phyloP scores from a whole-genome alignment of 2,888 invertebrate genomes.

The Scaptomyza reducta region DNA sequence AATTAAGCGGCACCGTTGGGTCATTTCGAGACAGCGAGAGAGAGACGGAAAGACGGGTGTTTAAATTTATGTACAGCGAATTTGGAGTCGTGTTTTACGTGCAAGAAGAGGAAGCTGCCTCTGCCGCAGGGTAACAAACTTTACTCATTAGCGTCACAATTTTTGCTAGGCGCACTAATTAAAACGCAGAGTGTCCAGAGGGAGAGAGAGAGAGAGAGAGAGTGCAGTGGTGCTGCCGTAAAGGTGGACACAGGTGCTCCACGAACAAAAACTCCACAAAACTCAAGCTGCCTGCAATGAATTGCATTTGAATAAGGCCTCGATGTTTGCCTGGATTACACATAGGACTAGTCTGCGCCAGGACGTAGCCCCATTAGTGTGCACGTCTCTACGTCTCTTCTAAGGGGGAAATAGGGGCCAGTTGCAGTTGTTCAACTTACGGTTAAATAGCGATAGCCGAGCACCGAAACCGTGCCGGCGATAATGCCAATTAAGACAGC shows the following conservation, averaged over 20 bases:
- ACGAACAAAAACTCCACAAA: background rate
- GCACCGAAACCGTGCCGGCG: conserved; percentile 91
- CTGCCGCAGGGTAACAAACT: conserved; percentile 68
- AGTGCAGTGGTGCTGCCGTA: background rate
- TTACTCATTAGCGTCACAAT: conserved; percentile 76
- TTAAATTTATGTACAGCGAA: conserved; percentile 49
- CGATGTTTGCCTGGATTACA: conserved; percentile 43
- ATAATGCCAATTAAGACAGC: conserved; percentile 92
- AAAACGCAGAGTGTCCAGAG: conserved; percentile 49
- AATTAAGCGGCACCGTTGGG: background rate
- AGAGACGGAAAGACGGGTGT: background rate
- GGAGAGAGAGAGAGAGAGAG: background rate
- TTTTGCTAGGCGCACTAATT: conserved; percentile 74
- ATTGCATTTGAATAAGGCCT: conserved; percentile 52
- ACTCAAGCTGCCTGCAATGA: background rate
- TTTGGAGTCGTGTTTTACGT: conserved; percentile 6
- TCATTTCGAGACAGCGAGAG: background rate
- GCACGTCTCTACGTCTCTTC: conserved; percentile 1
- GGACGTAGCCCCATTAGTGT: conserved; percentile 44
- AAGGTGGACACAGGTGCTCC: conserved; percentile 1
- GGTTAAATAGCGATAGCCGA: conserved; percentile 91
- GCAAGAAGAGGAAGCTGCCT: conserved; percentile 10
- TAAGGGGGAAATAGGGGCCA: background rate
- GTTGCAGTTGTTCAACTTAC: conserved; percentile 85
- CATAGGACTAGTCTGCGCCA: conserved; percentile 16